Percentiles rank a stretch among this genome's conserved stretches.
phyloP scores from a whole-genome alignment of 2,888 invertebrate genomes.

The Pandemis heparana region DNA sequence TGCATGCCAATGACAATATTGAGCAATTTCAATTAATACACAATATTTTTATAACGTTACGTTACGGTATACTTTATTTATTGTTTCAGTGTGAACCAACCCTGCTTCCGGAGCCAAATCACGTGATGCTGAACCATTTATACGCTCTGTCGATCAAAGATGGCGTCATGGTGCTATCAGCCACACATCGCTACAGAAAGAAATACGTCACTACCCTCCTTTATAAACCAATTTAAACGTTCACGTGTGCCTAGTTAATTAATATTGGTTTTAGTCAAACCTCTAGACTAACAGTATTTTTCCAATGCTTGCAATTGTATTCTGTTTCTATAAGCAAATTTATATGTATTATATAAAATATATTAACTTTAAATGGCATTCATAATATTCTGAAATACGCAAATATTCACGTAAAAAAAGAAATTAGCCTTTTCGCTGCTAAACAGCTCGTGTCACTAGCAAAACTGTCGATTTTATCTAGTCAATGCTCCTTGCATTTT shows the following conservation, averaged over 20 bases:
- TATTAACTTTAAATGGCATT: too few species aligned
- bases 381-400: too few species aligned
- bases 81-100: slow-evolving; percentile 97
- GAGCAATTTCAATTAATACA: too few species aligned
- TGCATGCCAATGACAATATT: too few species aligned
- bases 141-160: slow-evolving; percentile 99
- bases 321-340: background rate
- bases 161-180: slow-evolving; percentile 99
- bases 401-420: too few species aligned
- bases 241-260: slow-evolving; percentile 29
- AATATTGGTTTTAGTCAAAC: slow-evolving; percentile 27
- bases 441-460: too few species aligned
- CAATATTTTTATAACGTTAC: too few species aligned
- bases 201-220: slow-evolving; percentile 99
- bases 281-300: slow-evolving; percentile 17
- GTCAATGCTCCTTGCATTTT: too few species aligned
- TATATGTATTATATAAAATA: too few species aligned
- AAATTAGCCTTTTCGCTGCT: too few species aligned
- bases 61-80: slow-evolving; percentile 13
- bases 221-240: slow-evolving; percentile 96
- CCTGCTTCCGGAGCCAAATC: slow-evolving; percentile 99
- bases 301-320: background rate
- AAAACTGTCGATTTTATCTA: too few species aligned
- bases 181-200: slow-evolving; percentile 99
- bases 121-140: slow-evolving; percentile 99